Evolutionary conservation across 2,888 invertebrate species (phyloP).

Genomic region (Eupelmus urozonus): DNA sequence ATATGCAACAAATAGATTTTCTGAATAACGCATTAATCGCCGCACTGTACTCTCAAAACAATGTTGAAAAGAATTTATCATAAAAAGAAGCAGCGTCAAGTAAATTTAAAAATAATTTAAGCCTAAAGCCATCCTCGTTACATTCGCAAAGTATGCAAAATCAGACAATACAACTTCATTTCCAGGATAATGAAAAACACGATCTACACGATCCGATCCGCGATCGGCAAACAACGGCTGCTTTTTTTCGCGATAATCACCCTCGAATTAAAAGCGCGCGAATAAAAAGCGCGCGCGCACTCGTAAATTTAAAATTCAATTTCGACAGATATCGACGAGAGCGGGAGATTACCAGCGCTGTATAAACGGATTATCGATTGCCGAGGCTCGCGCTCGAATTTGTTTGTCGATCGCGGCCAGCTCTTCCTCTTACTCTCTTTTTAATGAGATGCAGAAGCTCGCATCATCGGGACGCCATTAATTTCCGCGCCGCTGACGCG

Average conservation of each 20-base stretch:
- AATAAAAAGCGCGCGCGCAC: neutral
- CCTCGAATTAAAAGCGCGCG: slow-evolving; percentile 2
- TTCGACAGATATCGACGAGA: slow-evolving; percentile 41
- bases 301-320: slow-evolving; percentile 48
- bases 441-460: slow-evolving; percentile 50
- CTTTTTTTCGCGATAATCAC: neutral
- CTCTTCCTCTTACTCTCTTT: too few species aligned
- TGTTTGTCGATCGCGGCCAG: slow-evolving; percentile 24
- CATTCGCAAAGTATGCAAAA: too few species aligned
- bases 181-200: neutral
- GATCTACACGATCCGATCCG: neutral
- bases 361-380: slow-evolving; percentile 45
- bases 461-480: slow-evolving; percentile 45
- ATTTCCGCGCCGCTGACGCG: slow-evolving; percentile 36
- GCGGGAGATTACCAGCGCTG: slow-evolving; percentile 23
- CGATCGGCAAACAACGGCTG: slow-evolving; percentile 16
- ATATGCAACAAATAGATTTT: too few species aligned
- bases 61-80: too few species aligned
- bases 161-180: too few species aligned
- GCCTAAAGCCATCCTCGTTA: too few species aligned
- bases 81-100: too few species aligned
- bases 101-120: too few species aligned
- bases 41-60: too few species aligned
- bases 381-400: slow-evolving; percentile 24
- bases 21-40: too few species aligned